phyloP scores from a whole-genome alignment of 2,888 invertebrate genomes.

The Caenorhabditis sp. region DNA sequence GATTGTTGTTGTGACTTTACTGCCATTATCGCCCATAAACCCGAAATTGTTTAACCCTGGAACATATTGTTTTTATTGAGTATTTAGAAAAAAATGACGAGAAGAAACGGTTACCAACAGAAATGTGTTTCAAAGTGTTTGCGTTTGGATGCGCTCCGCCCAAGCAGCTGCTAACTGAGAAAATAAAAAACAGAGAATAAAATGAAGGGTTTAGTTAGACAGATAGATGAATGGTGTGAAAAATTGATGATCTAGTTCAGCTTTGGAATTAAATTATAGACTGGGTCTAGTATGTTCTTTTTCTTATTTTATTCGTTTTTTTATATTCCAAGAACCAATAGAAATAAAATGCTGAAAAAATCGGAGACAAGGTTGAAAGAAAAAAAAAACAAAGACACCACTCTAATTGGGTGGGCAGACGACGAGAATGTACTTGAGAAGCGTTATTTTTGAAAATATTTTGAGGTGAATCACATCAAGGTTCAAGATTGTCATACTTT shows the following conservation, averaged over 20 bases:
- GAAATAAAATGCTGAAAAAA: neutral
- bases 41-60: neutral
- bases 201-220: too few species aligned
- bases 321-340: neutral
- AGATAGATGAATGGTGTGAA: too few species aligned
- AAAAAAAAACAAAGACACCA: neutral
- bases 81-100: too few species aligned
- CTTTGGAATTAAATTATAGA: too few species aligned
- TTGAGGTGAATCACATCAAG: neutral
- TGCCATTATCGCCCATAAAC: neutral
- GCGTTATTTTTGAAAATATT: neutral
- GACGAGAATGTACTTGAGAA: neutral
- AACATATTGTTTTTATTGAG: neutral
- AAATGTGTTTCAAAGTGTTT: neutral
- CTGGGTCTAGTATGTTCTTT: too few species aligned
- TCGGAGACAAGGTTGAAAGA: neutral
- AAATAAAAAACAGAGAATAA: neutral
- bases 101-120: neutral
- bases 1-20: neutral
- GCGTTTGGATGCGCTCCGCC: too few species aligned
- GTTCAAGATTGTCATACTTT: too few species aligned
- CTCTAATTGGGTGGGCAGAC: neutral
- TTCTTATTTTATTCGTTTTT: too few species aligned
- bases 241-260: too few species aligned
- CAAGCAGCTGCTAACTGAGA: neutral